phyloP scores from a whole-genome alignment of 2,113 vertebrate genomes.

The Toxotes chatareus region DNA sequence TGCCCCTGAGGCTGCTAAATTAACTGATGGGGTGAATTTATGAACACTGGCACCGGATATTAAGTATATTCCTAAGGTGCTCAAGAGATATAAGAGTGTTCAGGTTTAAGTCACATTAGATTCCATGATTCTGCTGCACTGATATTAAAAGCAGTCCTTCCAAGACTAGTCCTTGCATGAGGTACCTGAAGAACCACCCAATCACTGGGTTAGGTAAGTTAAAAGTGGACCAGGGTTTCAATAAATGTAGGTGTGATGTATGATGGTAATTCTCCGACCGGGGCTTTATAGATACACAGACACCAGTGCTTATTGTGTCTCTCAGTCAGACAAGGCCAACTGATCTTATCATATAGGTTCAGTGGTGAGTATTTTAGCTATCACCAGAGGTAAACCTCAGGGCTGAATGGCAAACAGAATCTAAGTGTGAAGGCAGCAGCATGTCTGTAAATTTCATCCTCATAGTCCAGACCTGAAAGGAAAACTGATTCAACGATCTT shows the following conservation, averaged over 20 bases:
- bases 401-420: background rate
- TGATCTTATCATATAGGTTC: background rate
- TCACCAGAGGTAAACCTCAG: background rate
- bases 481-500: background rate
- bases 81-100: too few relatives aligned
- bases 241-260: background rate
- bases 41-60: background rate
- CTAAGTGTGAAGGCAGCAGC: background rate
- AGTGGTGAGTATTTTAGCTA: background rate
- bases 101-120: background rate
- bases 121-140: background rate
- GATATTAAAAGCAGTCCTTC: background rate
- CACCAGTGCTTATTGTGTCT: background rate
- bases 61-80: background rate
- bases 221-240: background rate
- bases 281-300: background rate
- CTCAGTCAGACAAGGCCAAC: background rate
- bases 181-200: background rate
- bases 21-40: conserved; percentile 21
- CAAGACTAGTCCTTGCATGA: background rate
- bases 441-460: background rate
- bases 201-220: background rate
- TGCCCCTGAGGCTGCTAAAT: conserved; percentile 3
- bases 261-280: background rate
- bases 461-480: background rate